These are phyloP conservation scores for Lota lota DNA, from an alignment of 2,113 vertebrate genomes.

Conservation along the genomic window DNA sequence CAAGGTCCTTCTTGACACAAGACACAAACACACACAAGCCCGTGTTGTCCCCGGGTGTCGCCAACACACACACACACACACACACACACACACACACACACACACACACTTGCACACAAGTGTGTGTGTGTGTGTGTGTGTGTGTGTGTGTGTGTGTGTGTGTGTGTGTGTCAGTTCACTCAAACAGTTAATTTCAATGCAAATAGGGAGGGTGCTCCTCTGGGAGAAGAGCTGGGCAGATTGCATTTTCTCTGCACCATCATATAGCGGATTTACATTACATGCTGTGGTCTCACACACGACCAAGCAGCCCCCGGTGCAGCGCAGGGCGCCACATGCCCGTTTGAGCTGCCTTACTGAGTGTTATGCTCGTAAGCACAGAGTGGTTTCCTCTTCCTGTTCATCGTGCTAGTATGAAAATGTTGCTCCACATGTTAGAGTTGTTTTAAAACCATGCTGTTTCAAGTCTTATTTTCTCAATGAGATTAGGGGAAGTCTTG, in stretches of 20 bases:
- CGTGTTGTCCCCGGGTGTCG: no score
- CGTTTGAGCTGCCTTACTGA: constrained; percentile 47
- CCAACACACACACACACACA: constrained; percentile 5
- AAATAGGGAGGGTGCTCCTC: constrained; percentile 51
- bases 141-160: no score
- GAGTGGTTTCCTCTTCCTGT: background rate
- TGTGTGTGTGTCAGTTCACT: background rate
- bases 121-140: background rate
- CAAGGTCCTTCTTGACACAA: no score
- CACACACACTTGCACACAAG: constrained; percentile 19
- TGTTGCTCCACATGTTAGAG: no score
- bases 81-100: constrained; percentile 1
- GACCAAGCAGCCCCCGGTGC: constrained; percentile 34
- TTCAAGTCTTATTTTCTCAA: no score
- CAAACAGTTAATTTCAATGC: constrained; percentile 68
- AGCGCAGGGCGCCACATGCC: constrained; percentile 16
- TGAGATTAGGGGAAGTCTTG: constrained; percentile 30
- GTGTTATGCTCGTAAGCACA: constrained; percentile 38
- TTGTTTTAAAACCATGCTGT: no score
- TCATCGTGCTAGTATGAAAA: no score
- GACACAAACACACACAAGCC: no score
- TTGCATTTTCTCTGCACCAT: constrained; percentile 56
- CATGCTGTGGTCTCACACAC: constrained; percentile 41
- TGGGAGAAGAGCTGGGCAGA: constrained; percentile 38
- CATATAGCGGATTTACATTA: constrained; percentile 47